A percentile compares a stretch with the other conserved stretches of the same genome.
Conservation (phyloP, 2,113 vertebrate genomes). For the Glaucomys volans region DNA sequence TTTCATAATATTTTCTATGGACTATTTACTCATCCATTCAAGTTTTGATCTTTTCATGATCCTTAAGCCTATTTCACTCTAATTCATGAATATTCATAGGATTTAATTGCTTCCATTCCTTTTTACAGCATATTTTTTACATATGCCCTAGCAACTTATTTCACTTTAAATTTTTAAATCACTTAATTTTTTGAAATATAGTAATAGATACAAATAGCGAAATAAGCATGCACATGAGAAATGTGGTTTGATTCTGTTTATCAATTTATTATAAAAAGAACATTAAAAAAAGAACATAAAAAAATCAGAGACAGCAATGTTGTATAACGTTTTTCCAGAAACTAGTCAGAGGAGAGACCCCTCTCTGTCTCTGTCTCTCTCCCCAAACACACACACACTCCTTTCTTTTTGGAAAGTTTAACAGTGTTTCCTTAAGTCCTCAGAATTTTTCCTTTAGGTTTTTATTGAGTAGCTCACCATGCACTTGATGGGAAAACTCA, state of each 20-base stretch:
- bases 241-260: not conserved
- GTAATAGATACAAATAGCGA: not conserved
- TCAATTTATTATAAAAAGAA: not conserved
- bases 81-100: slow-evolving; percentile 11
- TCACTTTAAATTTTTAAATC: slow-evolving; percentile 20
- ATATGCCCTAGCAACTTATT: not conserved
- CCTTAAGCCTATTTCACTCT: slow-evolving; percentile 45
- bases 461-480: not conserved
- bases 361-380: rapidly evolving
- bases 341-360: not conserved
- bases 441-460: not conserved
- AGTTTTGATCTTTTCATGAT: slow-evolving; percentile 8
- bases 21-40: not conserved
- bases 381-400: not conserved
- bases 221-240: not conserved
- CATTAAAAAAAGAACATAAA: not conserved
- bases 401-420: not conserved
- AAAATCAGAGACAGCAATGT: not conserved
- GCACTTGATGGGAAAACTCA: no score
- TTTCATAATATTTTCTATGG: slow-evolving; percentile 38
- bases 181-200: not conserved
- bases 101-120: slow-evolving; percentile 47
- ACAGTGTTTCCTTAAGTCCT: not conserved
- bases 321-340: not conserved
- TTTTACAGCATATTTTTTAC: not conserved